These are phyloP conservation scores for Microctonus hyperodae DNA, from an alignment of 2,888 invertebrate species.

Conservation along the genomic window DNA sequence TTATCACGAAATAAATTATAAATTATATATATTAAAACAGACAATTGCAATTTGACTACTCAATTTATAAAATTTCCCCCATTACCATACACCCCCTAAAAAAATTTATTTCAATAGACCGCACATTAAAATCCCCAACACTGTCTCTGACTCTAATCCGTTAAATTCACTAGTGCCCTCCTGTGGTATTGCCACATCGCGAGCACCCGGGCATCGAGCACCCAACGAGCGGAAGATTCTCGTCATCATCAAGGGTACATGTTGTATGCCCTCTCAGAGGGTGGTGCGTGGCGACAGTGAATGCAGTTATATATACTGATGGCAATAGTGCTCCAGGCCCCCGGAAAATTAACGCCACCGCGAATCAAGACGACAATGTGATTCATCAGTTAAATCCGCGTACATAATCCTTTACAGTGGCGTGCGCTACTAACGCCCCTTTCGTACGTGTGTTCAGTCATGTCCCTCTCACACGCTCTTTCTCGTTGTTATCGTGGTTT, in stretches of 20 bases:
- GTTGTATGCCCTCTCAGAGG: constrained; percentile 13
- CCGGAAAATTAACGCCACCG: constrained; percentile 62
- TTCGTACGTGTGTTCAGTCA: constrained; percentile 18
- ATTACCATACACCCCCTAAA: background rate
- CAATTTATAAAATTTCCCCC: background rate
- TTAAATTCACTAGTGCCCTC: constrained; percentile 31
- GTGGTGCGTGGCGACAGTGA: background rate
- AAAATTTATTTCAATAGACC: constrained; percentile 14
- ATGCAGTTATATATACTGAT: too few species aligned
- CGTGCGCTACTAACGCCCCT: constrained; percentile 43
- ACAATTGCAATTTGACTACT: too few species aligned
- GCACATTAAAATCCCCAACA: constrained; percentile 3
- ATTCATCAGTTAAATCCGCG: constrained; percentile 65
- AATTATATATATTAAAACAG: too few species aligned
- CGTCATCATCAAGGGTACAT: constrained; percentile 30
- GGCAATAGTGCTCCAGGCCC: constrained; percentile 21
- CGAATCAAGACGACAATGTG: constrained; percentile 64
- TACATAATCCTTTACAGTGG: constrained; percentile 63
- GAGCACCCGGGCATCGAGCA: constrained; percentile 22
- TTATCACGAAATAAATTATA: too few species aligned
- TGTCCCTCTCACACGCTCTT: background rate
- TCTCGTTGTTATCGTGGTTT: background rate
- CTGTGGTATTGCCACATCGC: background rate
- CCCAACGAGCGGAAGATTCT: constrained; percentile 43
- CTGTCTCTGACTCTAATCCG: constrained; percentile 37